These are phyloP conservation scores for Eupithecia inturbata DNA, from an alignment of 2,888 invertebrate genomes.

Conservation along the genomic window DNA sequence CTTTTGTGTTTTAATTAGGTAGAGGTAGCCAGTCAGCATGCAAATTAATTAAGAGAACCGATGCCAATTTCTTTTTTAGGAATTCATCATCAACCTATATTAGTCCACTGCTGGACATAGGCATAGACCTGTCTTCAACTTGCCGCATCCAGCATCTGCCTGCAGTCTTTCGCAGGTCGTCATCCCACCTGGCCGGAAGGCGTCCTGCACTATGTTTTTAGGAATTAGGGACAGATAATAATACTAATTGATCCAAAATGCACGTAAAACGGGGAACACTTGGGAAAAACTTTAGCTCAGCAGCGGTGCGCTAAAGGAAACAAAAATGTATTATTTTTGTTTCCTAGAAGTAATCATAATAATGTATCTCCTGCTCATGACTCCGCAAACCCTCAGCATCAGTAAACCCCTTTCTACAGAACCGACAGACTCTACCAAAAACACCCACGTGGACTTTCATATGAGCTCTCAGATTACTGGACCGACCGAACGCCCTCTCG, in stretches of 20 bases:
- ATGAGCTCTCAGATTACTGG: constrained; percentile 75
- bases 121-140: too few relatives aligned
- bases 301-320: not conserved
- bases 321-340: too few relatives aligned
- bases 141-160: too few relatives aligned
- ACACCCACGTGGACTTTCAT: constrained; percentile 71
- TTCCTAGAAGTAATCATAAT: constrained; percentile 50
- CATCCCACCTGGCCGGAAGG: too few relatives aligned
- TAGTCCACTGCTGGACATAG: too few relatives aligned
- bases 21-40: constrained; percentile 65
- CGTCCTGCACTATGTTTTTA: too few relatives aligned
- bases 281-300: not conserved
- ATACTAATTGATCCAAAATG: not conserved
- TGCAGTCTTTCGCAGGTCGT: too few relatives aligned
- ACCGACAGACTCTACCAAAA: constrained; percentile 65
- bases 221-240: not conserved
- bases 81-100: too few relatives aligned
- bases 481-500: constrained; percentile 78
- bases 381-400: constrained; percentile 56
- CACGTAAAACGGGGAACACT: not conserved
- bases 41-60: constrained; percentile 25
- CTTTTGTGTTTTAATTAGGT: constrained; percentile 28
- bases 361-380: constrained; percentile 61
- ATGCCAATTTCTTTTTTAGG: not conserved
- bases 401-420: constrained; percentile 62